A percentile compares a stretch with the other conserved stretches of the same genome.
These are phyloP conservation scores for Rhinoptilus africanus DNA, from an alignment of 2,113 vertebrate genomes.

Conservation along the genomic window DNA sequence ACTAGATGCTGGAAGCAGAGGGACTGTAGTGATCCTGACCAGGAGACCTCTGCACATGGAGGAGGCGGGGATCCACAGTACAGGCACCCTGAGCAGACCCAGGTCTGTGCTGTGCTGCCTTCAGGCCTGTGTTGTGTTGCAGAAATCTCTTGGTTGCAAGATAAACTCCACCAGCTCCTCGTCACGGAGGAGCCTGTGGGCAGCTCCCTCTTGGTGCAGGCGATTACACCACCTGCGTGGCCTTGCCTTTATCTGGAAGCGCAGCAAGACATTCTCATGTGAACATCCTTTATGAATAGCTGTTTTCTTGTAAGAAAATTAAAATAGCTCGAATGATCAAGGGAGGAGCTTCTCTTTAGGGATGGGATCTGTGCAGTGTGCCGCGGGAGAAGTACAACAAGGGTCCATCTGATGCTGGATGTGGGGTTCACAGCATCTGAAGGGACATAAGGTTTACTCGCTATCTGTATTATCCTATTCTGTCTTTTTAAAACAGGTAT, in stretches of 20 bases:
- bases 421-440: not conserved
- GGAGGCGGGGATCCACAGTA: not conserved
- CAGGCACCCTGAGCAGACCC: not conserved
- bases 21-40: not conserved
- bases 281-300: not conserved
- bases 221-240: accelerated
- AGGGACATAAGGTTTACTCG: not conserved
- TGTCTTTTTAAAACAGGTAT: not conserved
- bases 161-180: not conserved
- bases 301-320: not conserved
- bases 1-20: not conserved
- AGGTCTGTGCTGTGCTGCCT: not conserved
- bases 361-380: not conserved
- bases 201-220: not conserved
- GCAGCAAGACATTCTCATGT: not conserved
- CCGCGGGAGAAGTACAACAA: not conserved
- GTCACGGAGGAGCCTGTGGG: not conserved
- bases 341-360: not conserved
- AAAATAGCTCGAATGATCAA: not conserved
- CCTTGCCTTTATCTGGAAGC: not conserved
- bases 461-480: not conserved
- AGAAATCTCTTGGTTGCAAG: not conserved
- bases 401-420: not conserved
- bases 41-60: not conserved
- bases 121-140: not conserved